Evolutionary conservation across 2,113 vertebrate genomes (phyloP).

Genomic region (Sturnus vulgaris): DNA sequence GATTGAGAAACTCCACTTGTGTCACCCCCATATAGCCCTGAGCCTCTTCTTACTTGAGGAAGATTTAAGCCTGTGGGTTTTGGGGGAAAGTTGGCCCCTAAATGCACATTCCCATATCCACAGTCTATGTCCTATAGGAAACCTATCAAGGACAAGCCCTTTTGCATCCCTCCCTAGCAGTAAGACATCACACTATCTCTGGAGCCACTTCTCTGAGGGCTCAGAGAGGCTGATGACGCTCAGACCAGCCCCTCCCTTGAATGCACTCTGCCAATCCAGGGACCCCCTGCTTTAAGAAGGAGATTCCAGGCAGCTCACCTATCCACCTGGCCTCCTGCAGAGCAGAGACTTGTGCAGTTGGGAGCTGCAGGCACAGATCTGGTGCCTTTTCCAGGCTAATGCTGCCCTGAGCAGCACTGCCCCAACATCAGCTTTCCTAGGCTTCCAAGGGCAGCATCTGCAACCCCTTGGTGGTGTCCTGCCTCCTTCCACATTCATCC

Average conservation of each 20-base stretch:
- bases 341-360: background rate
- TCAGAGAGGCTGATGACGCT: background rate
- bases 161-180: background rate
- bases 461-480: background rate
- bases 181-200: background rate
- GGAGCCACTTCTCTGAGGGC: background rate
- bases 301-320: background rate
- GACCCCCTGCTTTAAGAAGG: background rate
- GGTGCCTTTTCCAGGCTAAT: background rate
- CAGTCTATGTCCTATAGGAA: background rate
- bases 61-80: background rate
- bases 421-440: rapidly evolving
- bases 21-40: background rate
- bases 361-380: background rate
- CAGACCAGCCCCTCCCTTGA: background rate
- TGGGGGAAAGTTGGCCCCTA: background rate
- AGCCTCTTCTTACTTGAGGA: background rate
- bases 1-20: background rate
- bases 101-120: background rate
- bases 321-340: background rate
- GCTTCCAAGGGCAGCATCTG: background rate
- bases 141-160: background rate
- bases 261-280: rapidly evolving
- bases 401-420: background rate
- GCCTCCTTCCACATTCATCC: background rate